Base-by-base conservation (phyloP, 1,140 invertebrate genomes). In the Drosophila sp. region DNA sequence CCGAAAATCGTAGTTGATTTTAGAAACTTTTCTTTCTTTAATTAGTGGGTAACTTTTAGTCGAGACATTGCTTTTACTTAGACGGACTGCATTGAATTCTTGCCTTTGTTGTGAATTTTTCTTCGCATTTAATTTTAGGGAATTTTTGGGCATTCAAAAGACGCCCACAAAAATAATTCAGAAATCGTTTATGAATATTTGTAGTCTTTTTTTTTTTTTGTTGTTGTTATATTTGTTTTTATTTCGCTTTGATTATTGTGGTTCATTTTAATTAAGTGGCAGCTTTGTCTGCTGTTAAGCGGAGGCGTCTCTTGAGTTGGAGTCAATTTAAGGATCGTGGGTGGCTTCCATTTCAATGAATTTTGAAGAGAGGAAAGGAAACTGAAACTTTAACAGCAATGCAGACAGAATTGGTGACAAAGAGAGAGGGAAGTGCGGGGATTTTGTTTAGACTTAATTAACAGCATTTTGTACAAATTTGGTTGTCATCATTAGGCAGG, bases 251-350 rank as follows among this genome's bases (percentile, higher is more conserved):
- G 36, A 59, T 53, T 34, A 18, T 48, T 36, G 18, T 29, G 53
- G 57, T 21, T 46, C 18, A 54, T 76, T 72, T 72, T 76, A 80
- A 80, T 81, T 80, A 80, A 57, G 67, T 71, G 71, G 40, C 16
- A 46, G 75, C 16, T 27, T 13, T 48, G 40, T 32, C 61, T 36
- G 41, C 36, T 38, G 41, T 5, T 25, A 50, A n/a, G 57, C 11
- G 54, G 38, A 61, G 56, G 56, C 46, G 54, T 67, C 21, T 50
- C 48, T 43, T 40, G 25, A 34, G 25, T 56, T 13, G 38, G 7
- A n/a, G 27, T 11, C 61, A 56, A 63, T 70, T 74, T 51, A 74
- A 81, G 71, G 62, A 72, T 76, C 80, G 80, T 83, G 76, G 80
- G 80, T 80, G 80, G 53, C 16, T 27, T 16, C 4, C n/a, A 14